Conservation (phyloP, 2,113 vertebrate species). For the Marmota flaviventris region DNA sequence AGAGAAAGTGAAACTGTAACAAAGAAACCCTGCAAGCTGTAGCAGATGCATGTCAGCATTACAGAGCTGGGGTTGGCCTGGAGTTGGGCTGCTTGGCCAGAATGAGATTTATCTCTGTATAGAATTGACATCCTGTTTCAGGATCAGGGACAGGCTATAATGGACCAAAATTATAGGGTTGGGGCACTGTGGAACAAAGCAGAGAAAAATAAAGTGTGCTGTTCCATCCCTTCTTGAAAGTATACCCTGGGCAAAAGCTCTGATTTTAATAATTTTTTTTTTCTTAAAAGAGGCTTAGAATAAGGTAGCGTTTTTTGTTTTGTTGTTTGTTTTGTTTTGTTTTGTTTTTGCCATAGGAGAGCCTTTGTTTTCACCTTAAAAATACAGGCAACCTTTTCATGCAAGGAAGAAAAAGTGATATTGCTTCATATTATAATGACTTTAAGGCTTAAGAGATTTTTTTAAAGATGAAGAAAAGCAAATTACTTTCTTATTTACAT, state of each 20-base stretch:
- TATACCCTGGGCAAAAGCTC: background rate
- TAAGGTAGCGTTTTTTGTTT: background rate
- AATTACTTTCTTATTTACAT: constrained; percentile 75
- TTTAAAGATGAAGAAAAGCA: constrained; percentile 43
- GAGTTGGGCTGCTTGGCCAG: background rate
- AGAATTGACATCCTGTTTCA: background rate
- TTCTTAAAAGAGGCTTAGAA: background rate
- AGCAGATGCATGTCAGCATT: background rate
- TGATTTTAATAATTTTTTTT: background rate
- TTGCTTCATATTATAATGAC: background rate
- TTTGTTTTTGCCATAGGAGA: background rate
- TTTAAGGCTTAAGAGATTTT: constrained; percentile 29
- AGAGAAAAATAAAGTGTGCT: background rate
- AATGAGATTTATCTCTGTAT: background rate
- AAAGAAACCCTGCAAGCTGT: background rate
- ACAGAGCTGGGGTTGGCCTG: background rate
- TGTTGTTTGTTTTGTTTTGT: too few species aligned
- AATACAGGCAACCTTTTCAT: background rate
- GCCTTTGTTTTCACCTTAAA: constrained; percentile 59
- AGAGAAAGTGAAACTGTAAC: too few species aligned
- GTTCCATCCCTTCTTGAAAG: background rate
- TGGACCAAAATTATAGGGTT: background rate
- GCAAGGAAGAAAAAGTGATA: background rate
- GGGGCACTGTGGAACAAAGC: background rate
- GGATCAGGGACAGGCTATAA: background rate